Evolutionary conservation across 2,113 vertebrate genomes (phyloP).

Genomic region (Prinia subflava): DNA sequence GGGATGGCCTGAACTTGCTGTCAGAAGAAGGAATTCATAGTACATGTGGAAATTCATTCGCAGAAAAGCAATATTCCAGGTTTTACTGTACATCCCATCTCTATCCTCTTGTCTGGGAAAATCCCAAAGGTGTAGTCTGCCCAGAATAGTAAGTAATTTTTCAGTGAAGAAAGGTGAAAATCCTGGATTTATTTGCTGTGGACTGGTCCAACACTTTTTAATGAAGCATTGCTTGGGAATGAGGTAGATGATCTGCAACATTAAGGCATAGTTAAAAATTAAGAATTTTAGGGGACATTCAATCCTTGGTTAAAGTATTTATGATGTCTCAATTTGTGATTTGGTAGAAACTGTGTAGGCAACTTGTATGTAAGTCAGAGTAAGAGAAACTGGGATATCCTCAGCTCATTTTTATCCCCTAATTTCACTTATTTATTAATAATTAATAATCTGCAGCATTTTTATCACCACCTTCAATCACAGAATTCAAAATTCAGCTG

Average conservation of each 20-base stretch:
- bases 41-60: background rate
- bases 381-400: background rate
- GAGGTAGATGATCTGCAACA: background rate
- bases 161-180: background rate
- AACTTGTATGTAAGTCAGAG: background rate
- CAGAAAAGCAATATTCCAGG: background rate
- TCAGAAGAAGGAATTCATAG: accelerated
- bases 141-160: background rate
- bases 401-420: background rate
- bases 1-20: accelerated
- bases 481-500: background rate
- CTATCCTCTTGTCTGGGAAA: background rate
- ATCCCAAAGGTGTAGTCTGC: accelerated
- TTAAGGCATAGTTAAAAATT: background rate
- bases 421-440: background rate
- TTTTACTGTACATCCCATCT: background rate
- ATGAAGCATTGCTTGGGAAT: background rate
- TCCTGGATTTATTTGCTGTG: background rate
- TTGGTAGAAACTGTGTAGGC: background rate
- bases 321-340: background rate
- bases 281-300: background rate
- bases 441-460: background rate
- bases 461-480: background rate
- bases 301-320: background rate
- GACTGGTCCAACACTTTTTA: accelerated